These are phyloP conservation scores for Agelaius phoeniceus DNA, from an alignment of 2,113 vertebrate species.

Conservation along the genomic window DNA sequence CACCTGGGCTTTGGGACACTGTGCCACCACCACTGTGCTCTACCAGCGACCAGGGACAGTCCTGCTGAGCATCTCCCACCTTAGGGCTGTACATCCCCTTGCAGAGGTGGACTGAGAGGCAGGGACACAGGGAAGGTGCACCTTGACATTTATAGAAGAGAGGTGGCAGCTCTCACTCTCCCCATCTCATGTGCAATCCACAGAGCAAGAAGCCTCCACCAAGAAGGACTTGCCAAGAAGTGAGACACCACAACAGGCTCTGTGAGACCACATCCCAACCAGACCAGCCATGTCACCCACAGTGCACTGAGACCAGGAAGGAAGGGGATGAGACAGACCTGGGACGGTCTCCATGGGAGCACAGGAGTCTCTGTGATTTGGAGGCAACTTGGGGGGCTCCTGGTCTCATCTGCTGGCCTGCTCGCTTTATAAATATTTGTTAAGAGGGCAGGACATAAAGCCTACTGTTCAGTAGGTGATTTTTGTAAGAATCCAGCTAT, in stretches of 20 bases:
- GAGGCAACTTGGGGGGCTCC: slow-evolving; percentile 6
- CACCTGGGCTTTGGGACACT: not conserved
- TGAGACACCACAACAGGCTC: not conserved
- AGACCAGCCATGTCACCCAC: not conserved
- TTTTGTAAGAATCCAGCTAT: slow-evolving; percentile 60
- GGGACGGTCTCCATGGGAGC: not conserved
- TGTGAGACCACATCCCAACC: not conserved
- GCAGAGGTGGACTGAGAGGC: not conserved
- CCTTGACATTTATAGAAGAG: not conserved
- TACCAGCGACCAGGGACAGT: rapidly evolving
- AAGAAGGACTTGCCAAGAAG: not conserved
- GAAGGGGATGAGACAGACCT: not conserved
- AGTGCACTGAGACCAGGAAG: not conserved
- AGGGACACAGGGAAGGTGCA: not conserved
- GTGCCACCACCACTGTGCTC: not conserved
- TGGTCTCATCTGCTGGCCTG: slow-evolving; percentile 37
- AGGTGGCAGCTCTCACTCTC: not conserved
- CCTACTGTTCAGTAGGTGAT: slow-evolving; percentile 50
- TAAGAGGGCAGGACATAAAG: slow-evolving; percentile 54
- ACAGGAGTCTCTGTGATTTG: not conserved
- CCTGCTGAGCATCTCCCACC: not conserved
- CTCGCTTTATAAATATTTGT: slow-evolving; percentile 60
- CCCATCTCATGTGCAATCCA: not conserved
- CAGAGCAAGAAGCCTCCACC: not conserved
- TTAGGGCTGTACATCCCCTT: not conserved